Percentiles rank a stretch among this genome's conserved stretches.
These are phyloP conservation scores for Exephanes ischioxanthus DNA, from an alignment of 2,888 invertebrate genomes.

Conservation along the genomic window DNA sequence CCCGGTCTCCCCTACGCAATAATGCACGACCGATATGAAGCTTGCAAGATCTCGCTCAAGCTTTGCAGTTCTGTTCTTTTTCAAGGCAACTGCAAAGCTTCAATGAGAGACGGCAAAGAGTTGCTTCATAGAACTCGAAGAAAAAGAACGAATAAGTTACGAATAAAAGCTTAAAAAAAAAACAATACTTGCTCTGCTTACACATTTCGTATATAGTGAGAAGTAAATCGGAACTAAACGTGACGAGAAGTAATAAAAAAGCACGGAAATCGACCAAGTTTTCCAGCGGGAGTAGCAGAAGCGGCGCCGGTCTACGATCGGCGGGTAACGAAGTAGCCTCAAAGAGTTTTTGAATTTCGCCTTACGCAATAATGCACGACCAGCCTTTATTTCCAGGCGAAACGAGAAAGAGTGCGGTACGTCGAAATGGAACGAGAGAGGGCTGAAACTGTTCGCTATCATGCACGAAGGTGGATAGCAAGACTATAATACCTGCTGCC, in stretches of 20 bases:
- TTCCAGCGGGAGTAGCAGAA: neutral
- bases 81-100: neutral
- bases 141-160: neutral
- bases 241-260: constrained; percentile 2
- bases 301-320: neutral
- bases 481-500: constrained; percentile 3
- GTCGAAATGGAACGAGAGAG: neutral
- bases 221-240: neutral
- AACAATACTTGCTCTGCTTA: no score
- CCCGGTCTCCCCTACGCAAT: no score
- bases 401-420: constrained; percentile 5
- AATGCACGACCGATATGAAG: neutral
- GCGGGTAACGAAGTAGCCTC: neutral
- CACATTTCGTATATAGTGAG: no score
- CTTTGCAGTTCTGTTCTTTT: neutral
- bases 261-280: constrained; percentile 13
- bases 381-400: neutral
- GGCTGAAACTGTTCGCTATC: constrained; percentile 22
- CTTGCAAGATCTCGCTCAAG: neutral
- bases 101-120: neutral
- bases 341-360: constrained; percentile 29
- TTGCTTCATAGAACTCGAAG: neutral
- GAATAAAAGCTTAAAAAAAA: neutral
- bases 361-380: constrained; percentile 27
- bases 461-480: constrained; percentile 38